Evolutionary conservation across 2,113 vertebrate species (phyloP), one percentile per base, ranked within the genome.

Genomic region (Tupaia tana): DNA sequence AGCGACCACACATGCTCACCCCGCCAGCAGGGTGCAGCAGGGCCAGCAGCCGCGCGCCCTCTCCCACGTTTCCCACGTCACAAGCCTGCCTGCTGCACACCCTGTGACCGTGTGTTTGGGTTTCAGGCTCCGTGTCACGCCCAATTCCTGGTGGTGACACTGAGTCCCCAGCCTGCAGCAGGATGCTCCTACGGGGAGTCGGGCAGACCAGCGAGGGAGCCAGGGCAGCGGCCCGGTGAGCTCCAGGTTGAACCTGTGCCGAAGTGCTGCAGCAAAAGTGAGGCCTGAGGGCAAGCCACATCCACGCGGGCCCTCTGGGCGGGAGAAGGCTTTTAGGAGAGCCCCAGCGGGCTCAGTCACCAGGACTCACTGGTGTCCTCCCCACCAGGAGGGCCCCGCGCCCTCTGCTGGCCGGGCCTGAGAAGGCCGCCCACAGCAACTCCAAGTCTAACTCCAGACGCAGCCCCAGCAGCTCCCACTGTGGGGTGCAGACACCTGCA

Each of bases 331-430:
- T 25, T n/a, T 61, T 0, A 13, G 24, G 25, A 52, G 31, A n/a
- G 52, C 4, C 10, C 43, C 67, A 6, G n/a, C 3, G 54, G 3
- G 0, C 61, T 25, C 29, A 52, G 89, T 1, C 20, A 43, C 43
- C 43, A 43, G 43, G 43, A 43, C 43, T 43, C 43, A 43, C 43
- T 43, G 43, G 43, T 43, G 43, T 43, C 43, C 43, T 43, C 43
- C 3, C 43, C 43, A 43, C 43, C 43, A 43, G 43, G 43, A 43
- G 43, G 43, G 43, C 43, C 5, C 43, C 43, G 54, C 34, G 31
- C 96, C 96, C 93, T 90, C 96, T 95, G 95, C 95, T 95, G 96
- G 22, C 61, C 59, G 52, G 19, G 7, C 10, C 25, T 29, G 81
- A 75, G 85, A 96, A 91, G 43, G 85, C 56, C 64, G 29, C 9